Evolutionary conservation across 2,797 vertebrate genomes (phyloP).

Genomic region (Lagorchestes hirsutus): DNA sequence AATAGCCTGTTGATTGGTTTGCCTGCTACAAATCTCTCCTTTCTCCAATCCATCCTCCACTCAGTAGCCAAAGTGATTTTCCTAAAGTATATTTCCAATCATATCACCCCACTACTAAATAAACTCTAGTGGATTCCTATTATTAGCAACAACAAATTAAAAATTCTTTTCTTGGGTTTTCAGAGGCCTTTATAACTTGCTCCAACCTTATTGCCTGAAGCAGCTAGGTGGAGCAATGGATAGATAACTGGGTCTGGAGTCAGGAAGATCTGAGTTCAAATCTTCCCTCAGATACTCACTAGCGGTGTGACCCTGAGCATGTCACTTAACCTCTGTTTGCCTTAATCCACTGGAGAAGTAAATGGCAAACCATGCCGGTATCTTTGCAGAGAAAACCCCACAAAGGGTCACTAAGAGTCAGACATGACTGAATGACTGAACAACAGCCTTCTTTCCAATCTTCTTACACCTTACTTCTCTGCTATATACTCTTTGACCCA

Average conservation of each 20-base stretch:
- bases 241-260: background rate
- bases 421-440: background rate
- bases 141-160: background rate
- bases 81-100: background rate
- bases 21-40: background rate
- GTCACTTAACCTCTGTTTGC: background rate
- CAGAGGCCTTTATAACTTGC: background rate
- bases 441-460: background rate
- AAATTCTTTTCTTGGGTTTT: background rate
- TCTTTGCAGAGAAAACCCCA: background rate
- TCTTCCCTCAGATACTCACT: background rate
- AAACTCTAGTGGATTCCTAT: background rate
- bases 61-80: background rate
- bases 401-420: background rate
- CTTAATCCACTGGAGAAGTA: background rate
- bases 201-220: background rate
- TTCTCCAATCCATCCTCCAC: background rate
- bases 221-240: background rate
- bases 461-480: background rate
- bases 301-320: background rate
- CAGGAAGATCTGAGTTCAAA: background rate
- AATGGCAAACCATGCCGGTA: background rate
- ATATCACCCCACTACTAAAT: background rate
- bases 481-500: background rate
- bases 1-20: background rate